Evolutionary conservation across 1,140 invertebrate genomes (phyloP).

Genomic region (Cepaea nemoralis): DNA sequence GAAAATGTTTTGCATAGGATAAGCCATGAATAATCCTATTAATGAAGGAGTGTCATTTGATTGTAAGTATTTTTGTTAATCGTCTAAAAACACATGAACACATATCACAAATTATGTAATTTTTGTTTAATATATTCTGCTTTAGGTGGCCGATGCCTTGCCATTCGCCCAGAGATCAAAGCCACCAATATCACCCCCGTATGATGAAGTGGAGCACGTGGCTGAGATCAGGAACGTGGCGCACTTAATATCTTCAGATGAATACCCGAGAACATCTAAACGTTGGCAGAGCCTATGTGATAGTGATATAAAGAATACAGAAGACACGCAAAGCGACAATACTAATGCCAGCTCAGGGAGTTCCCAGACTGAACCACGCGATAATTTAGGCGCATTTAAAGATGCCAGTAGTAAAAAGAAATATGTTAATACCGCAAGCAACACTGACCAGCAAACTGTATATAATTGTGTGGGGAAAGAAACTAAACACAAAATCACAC

Average conservation of each 20-base stretch:
- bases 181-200: not conserved
- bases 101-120: no score
- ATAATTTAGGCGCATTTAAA: not conserved
- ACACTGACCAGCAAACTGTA: not conserved
- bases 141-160: constrained; percentile 32
- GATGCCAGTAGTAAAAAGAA: not conserved
- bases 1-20: no score
- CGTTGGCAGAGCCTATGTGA: not conserved
- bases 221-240: not conserved
- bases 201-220: constrained; percentile 28
- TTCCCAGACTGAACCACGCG: not conserved
- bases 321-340: not conserved
- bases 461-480: not conserved
- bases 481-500: not conserved
- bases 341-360: not conserved
- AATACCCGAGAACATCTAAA: not conserved
- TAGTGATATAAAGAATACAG: not conserved
- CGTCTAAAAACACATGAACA: no score
- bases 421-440: not conserved
- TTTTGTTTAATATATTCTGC: no score
- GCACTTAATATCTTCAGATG: not conserved
- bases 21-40: no score
- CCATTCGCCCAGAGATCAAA: not conserved
- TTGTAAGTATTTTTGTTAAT: no score
- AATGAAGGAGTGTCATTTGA: no score